Conservation (phyloP, 2,888 invertebrate genomes). For the Andrena fulva region DNA sequence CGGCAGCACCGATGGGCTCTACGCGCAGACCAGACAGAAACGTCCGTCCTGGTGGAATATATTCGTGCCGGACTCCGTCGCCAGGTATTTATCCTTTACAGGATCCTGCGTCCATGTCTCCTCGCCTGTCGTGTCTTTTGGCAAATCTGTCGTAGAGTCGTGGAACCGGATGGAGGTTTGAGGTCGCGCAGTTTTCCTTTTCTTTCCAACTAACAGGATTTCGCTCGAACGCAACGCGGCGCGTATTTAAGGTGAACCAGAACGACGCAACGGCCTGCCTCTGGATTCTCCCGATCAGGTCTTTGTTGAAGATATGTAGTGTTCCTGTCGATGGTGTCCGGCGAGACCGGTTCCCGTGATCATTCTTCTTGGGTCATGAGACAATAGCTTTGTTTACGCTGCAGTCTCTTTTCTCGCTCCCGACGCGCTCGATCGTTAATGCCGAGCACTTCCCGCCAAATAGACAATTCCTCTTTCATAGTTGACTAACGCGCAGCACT, state of each 20-base stretch:
- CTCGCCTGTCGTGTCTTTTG: neutral
- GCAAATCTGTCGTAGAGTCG: neutral
- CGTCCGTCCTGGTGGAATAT: conserved; percentile 96
- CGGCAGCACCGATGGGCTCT: conserved; percentile 84
- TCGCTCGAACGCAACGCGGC: neutral
- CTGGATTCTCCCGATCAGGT: neutral
- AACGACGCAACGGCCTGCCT: neutral
- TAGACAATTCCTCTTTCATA: neutral
- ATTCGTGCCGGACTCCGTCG: conserved; percentile 89
- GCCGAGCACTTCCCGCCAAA: neutral
- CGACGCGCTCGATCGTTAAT: neutral
- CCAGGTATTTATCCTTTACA: conserved; percentile 74
- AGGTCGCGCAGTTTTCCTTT: neutral
- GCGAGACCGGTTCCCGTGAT: conserved; percentile 24
- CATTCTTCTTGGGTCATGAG: conserved; percentile 9
- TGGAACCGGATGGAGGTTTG: neutral
- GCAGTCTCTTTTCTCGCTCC: neutral
- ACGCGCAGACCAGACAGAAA: conserved; percentile 87
- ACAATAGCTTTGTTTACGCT: conserved; percentile 25
- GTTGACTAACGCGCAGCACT: neutral
- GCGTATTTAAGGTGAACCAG: neutral
- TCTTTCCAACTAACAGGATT: neutral
- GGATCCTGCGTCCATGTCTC: neutral
- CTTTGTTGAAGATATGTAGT: neutral
- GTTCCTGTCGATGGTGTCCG: conserved; percentile 22